A percentile compares a stretch with the other conserved stretches of the same genome.
Conservation (phyloP, 2,888 invertebrate genomes). For the Unio delphinus region DNA sequence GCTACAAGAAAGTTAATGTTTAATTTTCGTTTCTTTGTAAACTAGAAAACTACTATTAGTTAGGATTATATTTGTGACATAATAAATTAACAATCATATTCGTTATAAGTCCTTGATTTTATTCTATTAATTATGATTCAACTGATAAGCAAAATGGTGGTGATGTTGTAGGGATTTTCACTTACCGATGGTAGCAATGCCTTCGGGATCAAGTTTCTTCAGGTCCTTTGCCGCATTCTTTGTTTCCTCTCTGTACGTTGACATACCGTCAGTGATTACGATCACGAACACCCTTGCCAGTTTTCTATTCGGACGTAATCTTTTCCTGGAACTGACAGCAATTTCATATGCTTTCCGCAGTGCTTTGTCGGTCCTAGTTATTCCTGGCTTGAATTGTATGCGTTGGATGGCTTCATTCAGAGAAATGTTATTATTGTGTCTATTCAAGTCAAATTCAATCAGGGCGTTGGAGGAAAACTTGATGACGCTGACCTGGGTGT, state of each 20-base stretch:
- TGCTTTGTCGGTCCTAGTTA: constrained; percentile 9
- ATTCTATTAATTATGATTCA: no score
- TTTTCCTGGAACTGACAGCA: neutral
- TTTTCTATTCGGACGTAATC: constrained; percentile 8
- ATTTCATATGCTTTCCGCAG: no score
- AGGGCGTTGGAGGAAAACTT: neutral
- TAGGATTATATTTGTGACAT: no score
- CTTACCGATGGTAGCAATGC: constrained; percentile 13
- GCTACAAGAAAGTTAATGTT: no score
- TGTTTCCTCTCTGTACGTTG: constrained; percentile 9
- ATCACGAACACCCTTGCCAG: constrained; percentile 8
- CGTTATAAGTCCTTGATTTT: no score
- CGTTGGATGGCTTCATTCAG: constrained; percentile 9
- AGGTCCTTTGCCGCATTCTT: constrained; percentile 6
- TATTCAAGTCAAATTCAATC: constrained; percentile 14
- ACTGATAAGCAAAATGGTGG: no score
- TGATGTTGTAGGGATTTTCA: neutral
- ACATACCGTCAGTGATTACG: constrained; percentile 17
- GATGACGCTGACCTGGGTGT: no score
- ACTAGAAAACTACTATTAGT: no score
- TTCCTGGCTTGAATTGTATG: constrained; percentile 11
- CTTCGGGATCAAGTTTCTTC: constrained; percentile 1
- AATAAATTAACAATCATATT: no score
- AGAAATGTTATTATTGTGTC: constrained; percentile 2
- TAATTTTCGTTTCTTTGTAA: no score